These are phyloP conservation scores for Leptopterna dolabrata DNA, from an alignment of 2,888 invertebrate species.

Conservation along the genomic window DNA sequence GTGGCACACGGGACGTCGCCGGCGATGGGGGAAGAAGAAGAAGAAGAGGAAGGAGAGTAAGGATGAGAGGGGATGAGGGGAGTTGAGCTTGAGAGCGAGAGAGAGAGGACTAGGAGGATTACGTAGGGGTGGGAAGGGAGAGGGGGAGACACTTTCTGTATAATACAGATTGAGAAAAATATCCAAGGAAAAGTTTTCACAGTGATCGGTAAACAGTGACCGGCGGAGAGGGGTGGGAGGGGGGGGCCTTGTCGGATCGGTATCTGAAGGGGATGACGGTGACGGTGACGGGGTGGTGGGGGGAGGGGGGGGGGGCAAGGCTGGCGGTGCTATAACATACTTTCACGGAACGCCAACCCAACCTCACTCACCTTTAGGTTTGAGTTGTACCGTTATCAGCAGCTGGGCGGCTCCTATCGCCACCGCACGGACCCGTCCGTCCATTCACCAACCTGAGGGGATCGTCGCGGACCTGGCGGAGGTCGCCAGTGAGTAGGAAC, in stretches of 20 bases:
- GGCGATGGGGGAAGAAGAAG: neutral
- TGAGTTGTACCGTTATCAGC: slow-evolving; percentile 44
- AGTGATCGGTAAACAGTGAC: neutral
- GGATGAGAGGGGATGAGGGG: neutral
- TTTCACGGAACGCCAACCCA: slow-evolving; percentile 31
- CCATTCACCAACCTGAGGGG: neutral
- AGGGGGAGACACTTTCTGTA: slow-evolving; percentile 28
- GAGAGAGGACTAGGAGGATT: neutral
- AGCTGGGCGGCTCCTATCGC: slow-evolving; percentile 5
- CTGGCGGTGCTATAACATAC: slow-evolving; percentile 42
- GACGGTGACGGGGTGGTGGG: neutral
- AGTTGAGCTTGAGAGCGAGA: neutral
- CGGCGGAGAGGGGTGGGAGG: neutral
- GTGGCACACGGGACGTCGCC: neutral
- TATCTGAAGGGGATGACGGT: too few species aligned
- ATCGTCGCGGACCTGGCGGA: neutral
- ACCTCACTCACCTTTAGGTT: slow-evolving; percentile 40
- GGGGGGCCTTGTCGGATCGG: neutral
- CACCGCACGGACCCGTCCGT: neutral
- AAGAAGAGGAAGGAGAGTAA: neutral
- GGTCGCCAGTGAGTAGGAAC: neutral
- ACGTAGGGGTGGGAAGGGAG: neutral
- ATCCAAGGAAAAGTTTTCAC: slow-evolving; percentile 42
- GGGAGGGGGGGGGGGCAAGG: slow-evolving; percentile 22
- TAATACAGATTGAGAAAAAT: slow-evolving; percentile 20